These are phyloP conservation scores for Prenolepis imparis DNA, from an alignment of 2,888 invertebrate genomes.

Conservation along the genomic window DNA sequence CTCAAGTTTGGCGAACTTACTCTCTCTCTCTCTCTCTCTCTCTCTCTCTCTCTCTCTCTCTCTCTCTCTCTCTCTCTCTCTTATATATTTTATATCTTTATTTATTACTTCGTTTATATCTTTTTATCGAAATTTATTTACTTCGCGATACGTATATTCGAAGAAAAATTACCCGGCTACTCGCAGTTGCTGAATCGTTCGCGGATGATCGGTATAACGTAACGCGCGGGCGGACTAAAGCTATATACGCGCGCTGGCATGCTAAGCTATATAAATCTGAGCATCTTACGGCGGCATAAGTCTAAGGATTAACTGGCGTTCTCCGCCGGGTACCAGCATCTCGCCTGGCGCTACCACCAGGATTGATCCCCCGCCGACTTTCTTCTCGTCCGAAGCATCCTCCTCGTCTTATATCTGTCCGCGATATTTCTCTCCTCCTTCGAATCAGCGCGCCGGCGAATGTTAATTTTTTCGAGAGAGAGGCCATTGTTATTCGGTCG, in stretches of 20 bases:
- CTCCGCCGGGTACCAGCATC: constrained; percentile 72
- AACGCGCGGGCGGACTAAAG: constrained; percentile 67
- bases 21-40: too few species aligned
- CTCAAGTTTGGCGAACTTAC: neutral
- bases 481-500: constrained; percentile 47
- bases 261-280: constrained; percentile 86
- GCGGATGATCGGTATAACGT: constrained; percentile 26
- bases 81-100: neutral
- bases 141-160: neutral
- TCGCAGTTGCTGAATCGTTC: constrained; percentile 12
- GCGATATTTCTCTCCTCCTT: constrained; percentile 36
- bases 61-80: too few species aligned
- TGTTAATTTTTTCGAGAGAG: constrained; percentile 53
- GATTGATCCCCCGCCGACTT: constrained; percentile 65
- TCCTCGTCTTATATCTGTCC: constrained; percentile 55
- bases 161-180: neutral
- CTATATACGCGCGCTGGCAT: constrained; percentile 62
- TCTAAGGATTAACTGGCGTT: constrained; percentile 84
- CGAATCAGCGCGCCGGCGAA: constrained; percentile 37
- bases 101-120: neutral
- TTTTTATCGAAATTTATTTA: constrained; percentile 5
- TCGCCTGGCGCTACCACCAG: constrained; percentile 47
- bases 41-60: too few species aligned
- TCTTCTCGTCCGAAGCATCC: constrained; percentile 59
- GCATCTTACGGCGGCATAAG: constrained; percentile 85